Evolutionary conservation across 2,888 invertebrate species (phyloP).

Genomic region (Phyllotreta striolata): DNA sequence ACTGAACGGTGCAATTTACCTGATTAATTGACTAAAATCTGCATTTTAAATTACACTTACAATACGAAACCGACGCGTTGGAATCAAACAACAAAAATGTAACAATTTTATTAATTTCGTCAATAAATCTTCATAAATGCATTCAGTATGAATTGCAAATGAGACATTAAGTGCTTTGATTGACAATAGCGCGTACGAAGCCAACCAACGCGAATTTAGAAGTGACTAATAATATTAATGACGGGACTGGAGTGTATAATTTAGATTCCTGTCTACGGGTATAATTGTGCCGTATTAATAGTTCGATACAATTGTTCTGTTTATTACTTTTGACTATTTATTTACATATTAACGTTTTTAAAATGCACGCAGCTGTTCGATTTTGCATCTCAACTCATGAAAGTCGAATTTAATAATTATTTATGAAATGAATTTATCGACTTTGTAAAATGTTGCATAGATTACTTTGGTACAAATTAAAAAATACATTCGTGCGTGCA

Average conservation of each 20-base stretch:
- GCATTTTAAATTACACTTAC: neutral
- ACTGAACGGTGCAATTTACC: too few species aligned
- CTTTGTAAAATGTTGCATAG: too few species aligned
- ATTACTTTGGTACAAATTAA: neutral
- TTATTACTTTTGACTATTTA: conserved; percentile 16
- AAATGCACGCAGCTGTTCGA: neutral
- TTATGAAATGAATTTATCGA: too few species aligned
- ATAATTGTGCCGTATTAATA: conserved; percentile 7
- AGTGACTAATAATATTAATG: conserved; percentile 25
- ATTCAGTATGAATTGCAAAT: conserved; percentile 29
- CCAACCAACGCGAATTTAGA: conserved; percentile 30
- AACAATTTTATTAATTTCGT: conserved; percentile 17
- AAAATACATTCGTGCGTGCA: neutral
- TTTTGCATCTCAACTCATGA: too few species aligned
- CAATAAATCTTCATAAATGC: conserved; percentile 28
- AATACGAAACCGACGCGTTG: conserved; percentile 1
- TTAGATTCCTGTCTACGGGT: conserved; percentile 13
- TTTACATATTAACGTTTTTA: conserved; percentile 10
- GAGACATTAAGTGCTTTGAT: conserved; percentile 31
- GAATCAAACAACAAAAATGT: neutral
- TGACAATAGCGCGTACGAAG: conserved; percentile 30
- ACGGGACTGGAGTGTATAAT: neutral
- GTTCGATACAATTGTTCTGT: conserved; percentile 10
- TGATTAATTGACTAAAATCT: too few species aligned
- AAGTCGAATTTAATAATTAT: too few species aligned